Evolutionary conservation across 1,140 invertebrate genomes (phyloP).

Genomic region (Adelges cooleyi): DNA sequence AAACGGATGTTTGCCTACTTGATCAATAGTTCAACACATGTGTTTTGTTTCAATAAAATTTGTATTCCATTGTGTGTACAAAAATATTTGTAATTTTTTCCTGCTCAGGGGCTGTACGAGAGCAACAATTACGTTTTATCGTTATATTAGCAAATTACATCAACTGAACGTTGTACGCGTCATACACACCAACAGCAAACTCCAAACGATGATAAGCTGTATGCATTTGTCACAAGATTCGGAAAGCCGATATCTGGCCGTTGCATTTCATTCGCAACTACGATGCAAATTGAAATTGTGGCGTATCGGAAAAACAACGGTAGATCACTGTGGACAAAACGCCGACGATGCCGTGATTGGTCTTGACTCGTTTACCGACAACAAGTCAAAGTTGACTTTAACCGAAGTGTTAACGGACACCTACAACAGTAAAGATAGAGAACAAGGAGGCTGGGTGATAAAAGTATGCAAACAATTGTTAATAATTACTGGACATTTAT

Average conservation of each 20-base stretch:
- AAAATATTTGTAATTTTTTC: too few relatives aligned
- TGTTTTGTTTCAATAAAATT: too few relatives aligned
- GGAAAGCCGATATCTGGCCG: background rate
- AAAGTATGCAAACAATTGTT: background rate
- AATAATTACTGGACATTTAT: too few relatives aligned
- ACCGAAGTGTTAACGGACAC: background rate
- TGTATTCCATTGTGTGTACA: too few relatives aligned
- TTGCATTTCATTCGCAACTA: background rate
- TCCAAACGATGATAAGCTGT: background rate
- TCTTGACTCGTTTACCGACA: too few relatives aligned
- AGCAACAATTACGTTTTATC: background rate
- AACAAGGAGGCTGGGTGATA: background rate
- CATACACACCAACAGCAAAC: background rate
- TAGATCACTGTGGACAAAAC: background rate
- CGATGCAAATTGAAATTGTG: background rate
- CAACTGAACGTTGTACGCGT: background rate
- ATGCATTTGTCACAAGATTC: background rate
- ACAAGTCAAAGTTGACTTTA: background rate
- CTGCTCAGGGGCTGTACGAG: background rate
- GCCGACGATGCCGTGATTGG: too few relatives aligned
- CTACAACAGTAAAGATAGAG: background rate
- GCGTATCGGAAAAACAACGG: background rate
- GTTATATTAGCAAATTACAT: background rate
- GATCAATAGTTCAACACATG: too few relatives aligned
- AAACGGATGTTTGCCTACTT: too few relatives aligned